A percentile compares a stretch with the other conserved stretches of the same genome.
These are phyloP conservation scores for Meloidogyne chitwoodi DNA, from an alignment of 1,140 invertebrate genomes.

Conservation along the genomic window DNA sequence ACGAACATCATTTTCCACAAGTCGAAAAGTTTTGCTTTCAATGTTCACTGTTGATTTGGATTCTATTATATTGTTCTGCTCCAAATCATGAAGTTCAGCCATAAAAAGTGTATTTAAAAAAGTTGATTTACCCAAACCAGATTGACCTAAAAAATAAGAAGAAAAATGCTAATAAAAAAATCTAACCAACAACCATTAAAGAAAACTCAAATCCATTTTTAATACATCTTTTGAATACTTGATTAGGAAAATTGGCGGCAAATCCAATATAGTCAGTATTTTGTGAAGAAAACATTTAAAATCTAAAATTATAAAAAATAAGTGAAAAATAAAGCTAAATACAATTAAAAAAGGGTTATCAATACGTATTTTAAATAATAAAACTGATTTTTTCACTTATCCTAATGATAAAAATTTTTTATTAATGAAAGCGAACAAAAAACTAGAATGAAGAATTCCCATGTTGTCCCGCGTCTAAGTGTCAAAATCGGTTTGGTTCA, in stretches of 20 bases:
- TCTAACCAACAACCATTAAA: conserved; percentile 93
- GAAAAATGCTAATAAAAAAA: neutral
- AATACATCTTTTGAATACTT: conserved; percentile 90
- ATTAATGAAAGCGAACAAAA: too few relatives aligned
- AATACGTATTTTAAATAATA: too few relatives aligned
- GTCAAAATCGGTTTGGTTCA: too few relatives aligned
- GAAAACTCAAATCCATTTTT: conserved; percentile 99
- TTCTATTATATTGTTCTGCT: neutral
- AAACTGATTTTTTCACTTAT: too few relatives aligned
- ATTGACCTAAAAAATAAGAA: conserved; percentile 69
- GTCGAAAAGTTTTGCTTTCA: conserved; percentile 80
- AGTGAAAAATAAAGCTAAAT: too few relatives aligned
- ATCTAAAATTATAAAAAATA: too few relatives aligned
- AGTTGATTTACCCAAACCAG: conserved; percentile 93
- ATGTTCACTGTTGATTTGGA: conserved; percentile 69
- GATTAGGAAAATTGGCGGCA: neutral
- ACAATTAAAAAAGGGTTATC: too few relatives aligned
- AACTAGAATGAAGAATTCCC: too few relatives aligned
- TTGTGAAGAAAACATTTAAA: neutral
- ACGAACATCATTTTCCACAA: conserved; percentile 85
- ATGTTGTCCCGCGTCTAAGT: too few relatives aligned
- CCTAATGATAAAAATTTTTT: too few relatives aligned
- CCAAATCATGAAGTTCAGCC: conserved; percentile 77
- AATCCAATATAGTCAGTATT: neutral
- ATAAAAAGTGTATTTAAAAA: conserved; percentile 95